Evolutionary conservation across 1,140 invertebrate species (phyloP), one percentile per base, ranked within the genome.

Genomic region (Eurytemora carolleeae): DNA sequence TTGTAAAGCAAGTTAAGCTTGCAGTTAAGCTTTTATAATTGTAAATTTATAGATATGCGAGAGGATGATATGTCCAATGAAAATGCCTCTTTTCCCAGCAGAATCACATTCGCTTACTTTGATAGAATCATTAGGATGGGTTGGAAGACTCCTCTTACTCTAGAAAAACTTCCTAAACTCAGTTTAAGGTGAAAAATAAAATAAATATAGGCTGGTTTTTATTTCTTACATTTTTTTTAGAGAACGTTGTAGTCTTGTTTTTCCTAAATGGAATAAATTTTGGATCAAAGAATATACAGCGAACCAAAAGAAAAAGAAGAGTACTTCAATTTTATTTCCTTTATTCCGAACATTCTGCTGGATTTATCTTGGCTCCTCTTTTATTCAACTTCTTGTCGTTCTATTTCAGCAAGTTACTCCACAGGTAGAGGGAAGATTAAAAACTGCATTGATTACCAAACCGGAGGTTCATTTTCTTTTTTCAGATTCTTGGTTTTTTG

Each of bases 401-500:
- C 31, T 44, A 12, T n/a, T 44, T 44, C 7, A 44, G 7, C 31
- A 44, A 44, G 31, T 44, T 44, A 44, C 31, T 12, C 31, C 31
- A 44, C 31, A 44, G 31, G 31, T 44, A 12, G n/a, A 44, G 7
- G 7, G 31, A 44, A 12, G 31, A 44, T 44, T 44, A 44, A n/a
- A 44, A 44, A 44, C 31, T n/a, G 7, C 31, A 44, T n/a, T 44
- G n/a, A 44, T 44, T 44, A 12, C 7, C n/a, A 12, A n/a, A 44
- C 7, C 7, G 31, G n/a, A n/a, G n/a, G n/a, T n/a, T n/a, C n/a
- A n/a, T n/a, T n/a, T n/a, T n/a, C n/a, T n/a, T n/a, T n/a, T n/a
- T 44, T 44, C n/a, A 60, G 20, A 55, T 73, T 19, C 60, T 67
- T 22, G 66, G 66, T 63, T 52, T 62, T 2, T 44, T 69, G 24